Evolutionary conservation across 2,797 vertebrate genomes (phyloP).

Genomic region (Smutsia temminckii): DNA sequence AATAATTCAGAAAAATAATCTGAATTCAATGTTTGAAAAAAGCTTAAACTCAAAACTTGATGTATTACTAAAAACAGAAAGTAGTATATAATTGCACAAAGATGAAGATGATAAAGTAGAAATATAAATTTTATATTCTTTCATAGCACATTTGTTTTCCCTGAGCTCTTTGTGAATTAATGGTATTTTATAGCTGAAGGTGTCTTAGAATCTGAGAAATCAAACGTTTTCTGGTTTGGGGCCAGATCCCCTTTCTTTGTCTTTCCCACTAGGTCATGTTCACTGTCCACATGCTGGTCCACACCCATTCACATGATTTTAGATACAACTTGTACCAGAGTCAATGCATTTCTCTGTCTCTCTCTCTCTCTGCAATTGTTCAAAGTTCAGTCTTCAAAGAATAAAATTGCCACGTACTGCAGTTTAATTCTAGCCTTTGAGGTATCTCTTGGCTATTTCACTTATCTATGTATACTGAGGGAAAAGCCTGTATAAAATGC

Average conservation of each 20-base stretch:
- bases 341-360: neutral
- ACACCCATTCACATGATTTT: neutral
- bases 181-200: neutral
- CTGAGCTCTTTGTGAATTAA: neutral
- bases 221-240: neutral
- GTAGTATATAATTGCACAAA: neutral
- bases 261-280: neutral
- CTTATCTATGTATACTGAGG: neutral
- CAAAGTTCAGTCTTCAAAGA: neutral
- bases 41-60: neutral
- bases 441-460: neutral
- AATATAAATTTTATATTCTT: neutral
- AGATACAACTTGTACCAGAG: neutral
- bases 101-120: neutral
- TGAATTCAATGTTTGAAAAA: neutral
- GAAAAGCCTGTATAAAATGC: neutral
- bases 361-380: neutral
- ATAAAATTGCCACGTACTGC: neutral
- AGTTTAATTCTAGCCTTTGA: neutral
- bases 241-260: neutral
- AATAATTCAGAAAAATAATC: neutral
- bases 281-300: neutral
- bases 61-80: neutral
- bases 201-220: neutral
- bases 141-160: neutral